phyloP scores from a whole-genome alignment of 64 coral and sea anemone species.

The Trachythela sp. region DNA sequence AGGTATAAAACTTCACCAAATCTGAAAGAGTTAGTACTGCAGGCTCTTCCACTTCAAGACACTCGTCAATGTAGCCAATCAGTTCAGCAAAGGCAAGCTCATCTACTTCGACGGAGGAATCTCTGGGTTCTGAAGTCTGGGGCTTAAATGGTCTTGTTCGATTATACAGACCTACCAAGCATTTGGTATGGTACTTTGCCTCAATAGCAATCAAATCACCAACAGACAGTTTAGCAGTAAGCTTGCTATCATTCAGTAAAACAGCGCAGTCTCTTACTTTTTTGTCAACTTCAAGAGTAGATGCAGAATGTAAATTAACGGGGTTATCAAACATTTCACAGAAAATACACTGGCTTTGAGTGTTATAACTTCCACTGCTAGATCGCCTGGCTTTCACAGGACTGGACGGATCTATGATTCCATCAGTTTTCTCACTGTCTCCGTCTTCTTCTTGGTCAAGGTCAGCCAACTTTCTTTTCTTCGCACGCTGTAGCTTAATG shows the following conservation, averaged over 20 bases:
- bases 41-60: slow-evolving; percentile 16
- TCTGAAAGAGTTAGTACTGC: slow-evolving; percentile 49
- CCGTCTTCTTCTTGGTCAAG: neutral
- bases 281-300: slow-evolving; percentile 38
- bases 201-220: neutral
- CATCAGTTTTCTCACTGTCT: neutral
- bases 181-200: slow-evolving; percentile 43
- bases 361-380: neutral
- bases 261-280: slow-evolving; percentile 41
- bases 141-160: slow-evolving; percentile 9
- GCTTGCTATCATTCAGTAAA: slow-evolving; percentile 8
- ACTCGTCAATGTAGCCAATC: slow-evolving; percentile 60
- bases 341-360: slow-evolving; percentile 42
- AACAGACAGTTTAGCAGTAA: neutral
- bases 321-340: neutral
- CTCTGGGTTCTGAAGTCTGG: neutral
- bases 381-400: neutral
- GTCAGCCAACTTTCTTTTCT: slow-evolving; percentile 33
- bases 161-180: slow-evolving; percentile 52
- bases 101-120: neutral
- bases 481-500: slow-evolving; percentile 34
- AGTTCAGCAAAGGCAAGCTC: slow-evolving; percentile 51
- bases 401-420: neutral
- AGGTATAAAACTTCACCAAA: slow-evolving; percentile 18
- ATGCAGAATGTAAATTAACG: slow-evolving; percentile 26